phyloP scores from a whole-genome alignment of 2,888 invertebrate species.

The Tetranychus truncatus region DNA sequence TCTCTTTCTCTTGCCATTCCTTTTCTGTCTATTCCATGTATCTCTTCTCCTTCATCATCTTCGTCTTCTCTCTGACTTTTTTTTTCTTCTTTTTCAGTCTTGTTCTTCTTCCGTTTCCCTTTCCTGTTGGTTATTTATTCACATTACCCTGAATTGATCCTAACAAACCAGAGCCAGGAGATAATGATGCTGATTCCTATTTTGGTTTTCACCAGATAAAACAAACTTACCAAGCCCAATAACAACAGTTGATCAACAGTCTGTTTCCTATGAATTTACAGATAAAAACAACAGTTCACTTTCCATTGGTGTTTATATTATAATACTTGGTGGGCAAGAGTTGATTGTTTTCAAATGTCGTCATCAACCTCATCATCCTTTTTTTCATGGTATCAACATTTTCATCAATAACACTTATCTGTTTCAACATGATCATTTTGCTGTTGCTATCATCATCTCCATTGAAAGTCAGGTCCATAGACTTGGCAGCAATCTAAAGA shows the following conservation, averaged over 20 bases:
- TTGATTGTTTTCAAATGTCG: too few species aligned
- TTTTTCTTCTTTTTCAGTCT: background rate
- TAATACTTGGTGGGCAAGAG: too few species aligned
- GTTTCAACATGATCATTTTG: too few species aligned
- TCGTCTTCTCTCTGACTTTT: background rate
- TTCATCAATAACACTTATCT: too few species aligned
- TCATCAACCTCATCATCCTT: too few species aligned
- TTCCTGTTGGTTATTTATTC: conserved; percentile 3
- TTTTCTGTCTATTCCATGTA: background rate
- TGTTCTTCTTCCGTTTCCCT: background rate
- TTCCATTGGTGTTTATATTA: too few species aligned
- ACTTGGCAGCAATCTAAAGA: background rate
- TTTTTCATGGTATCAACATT: too few species aligned
- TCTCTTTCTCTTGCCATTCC: background rate
- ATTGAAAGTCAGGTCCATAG: background rate
- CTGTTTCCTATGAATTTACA: too few species aligned
- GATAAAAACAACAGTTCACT: too few species aligned
- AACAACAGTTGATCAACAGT: too few species aligned
- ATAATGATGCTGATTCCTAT: background rate
- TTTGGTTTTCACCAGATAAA: conserved; percentile 3
- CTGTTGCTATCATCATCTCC: background rate
- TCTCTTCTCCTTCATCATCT: conserved; percentile 1
- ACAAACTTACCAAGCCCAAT: background rate
- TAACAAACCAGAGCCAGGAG: background rate
- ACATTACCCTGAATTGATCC: background rate